Base-by-base conservation (phyloP, 2,888 invertebrate genomes). In the Malacosoma neustria region DNA sequence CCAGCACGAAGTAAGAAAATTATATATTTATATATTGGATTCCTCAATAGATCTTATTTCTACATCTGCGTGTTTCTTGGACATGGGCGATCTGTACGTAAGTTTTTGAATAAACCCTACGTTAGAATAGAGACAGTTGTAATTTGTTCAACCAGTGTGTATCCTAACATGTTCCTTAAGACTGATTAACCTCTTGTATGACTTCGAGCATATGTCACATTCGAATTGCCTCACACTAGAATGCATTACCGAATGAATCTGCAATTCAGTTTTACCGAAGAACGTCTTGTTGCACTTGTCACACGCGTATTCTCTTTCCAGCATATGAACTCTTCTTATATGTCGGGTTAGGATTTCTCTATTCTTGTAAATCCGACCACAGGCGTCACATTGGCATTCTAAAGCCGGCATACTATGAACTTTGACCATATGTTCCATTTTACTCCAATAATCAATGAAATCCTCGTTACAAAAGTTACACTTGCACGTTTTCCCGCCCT, bases 241-340 rank as follows among this genome's bases (percentile, higher is more conserved):
- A 41, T 87, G 86, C 14, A 68, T 80, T 4, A 76, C 60, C 62
- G 72, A 62, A 39, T 82, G 81, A 13, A 63, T 64, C 34, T 68
- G 70, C 22, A 76, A 46, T 11, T 60, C 62, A 13, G 65, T 62
- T 4, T 70, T 61, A 0, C 58, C 55, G 11, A 62, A 72, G 33
- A 76, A 80, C 7, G 50, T 59, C 46, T 65, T 67, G 1, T 68
- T 62, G 34, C 80, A 80, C 1, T 54, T 40, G 0, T 55, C 40
- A 35, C 80, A 81, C 35, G 62, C 64, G n/a, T 68, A 66, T 0
- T 50, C 41, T 7, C 65, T 53, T 33, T 74, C 74, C 63, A 72
- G 55, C 13, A 75, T 46, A 29, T 79, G 79, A 4, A 68, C 61
- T n/a, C 68, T 48, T 38, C 68, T 70, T 2, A 63, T 64, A 34